Percentiles rank a stretch among this genome's conserved stretches.
Conservation (phyloP, 2,113 vertebrate species). For the Catagonus wagneri region DNA sequence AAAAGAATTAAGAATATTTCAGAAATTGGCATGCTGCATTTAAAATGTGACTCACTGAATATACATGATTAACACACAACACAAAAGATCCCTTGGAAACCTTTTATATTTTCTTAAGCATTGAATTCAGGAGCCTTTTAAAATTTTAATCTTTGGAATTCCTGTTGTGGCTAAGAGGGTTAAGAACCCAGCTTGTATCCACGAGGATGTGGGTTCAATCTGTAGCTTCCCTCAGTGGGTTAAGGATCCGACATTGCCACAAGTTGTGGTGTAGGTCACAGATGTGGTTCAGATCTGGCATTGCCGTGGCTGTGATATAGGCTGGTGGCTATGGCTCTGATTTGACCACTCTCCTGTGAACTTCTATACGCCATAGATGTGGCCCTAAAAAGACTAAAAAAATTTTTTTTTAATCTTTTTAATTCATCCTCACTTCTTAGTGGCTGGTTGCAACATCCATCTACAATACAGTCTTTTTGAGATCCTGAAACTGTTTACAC, state of each 20-base stretch:
- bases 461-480: neutral
- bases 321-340: no score
- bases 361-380: no score
- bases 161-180: no score
- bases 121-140: neutral
- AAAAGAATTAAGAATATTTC: conserved; percentile 65
- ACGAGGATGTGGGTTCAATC: no score
- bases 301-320: no score
- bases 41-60: neutral
- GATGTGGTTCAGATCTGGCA: no score
- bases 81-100: neutral
- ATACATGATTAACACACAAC: neutral
- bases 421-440: neutral
- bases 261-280: no score
- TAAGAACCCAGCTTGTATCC: no score
- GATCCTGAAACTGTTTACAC: conserved; percentile 8
- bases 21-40: conserved; percentile 37
- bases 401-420: neutral
- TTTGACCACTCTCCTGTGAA: no score
- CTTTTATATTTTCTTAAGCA: conserved; percentile 47
- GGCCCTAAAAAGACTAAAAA: no score
- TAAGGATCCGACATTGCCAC: no score
- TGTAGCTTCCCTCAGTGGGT: no score
- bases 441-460: neutral
- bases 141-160: neutral